These are phyloP conservation scores for Poecilobothrus nobilitatus DNA, from an alignment of 2,888 invertebrate species.

Conservation along the genomic window DNA sequence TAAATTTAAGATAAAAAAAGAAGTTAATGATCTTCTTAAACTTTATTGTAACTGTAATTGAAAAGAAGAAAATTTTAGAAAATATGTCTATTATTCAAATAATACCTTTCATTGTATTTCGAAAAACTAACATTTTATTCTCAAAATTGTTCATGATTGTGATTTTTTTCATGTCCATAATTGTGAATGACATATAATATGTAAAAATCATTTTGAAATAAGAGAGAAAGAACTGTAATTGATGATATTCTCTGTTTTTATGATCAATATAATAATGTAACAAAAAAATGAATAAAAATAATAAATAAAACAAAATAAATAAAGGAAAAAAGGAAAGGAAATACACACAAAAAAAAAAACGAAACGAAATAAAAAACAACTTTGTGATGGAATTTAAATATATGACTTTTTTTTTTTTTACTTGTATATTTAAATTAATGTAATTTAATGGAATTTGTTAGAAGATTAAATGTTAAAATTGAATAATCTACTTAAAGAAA, in stretches of 20 bases:
- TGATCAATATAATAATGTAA: slow-evolving; percentile 6
- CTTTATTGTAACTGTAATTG: too few relatives aligned
- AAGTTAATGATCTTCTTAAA: too few relatives aligned
- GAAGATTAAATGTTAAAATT: background rate
- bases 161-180: too few relatives aligned
- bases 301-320: background rate
- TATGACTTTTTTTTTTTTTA: background rate
- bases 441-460: background rate
- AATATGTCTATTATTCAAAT: too few relatives aligned
- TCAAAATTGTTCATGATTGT: too few relatives aligned
- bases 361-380: background rate
- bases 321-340: background rate
- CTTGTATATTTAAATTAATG: background rate
- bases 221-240: slow-evolving; percentile 2
- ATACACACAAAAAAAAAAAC: background rate
- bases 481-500: too few relatives aligned
- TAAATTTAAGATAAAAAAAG: too few relatives aligned
- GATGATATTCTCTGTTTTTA: background rate
- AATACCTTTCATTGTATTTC: too few relatives aligned
- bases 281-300: background rate
- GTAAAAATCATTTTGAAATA: background rate
- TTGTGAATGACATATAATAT: background rate
- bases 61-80: too few relatives aligned
- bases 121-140: too few relatives aligned
- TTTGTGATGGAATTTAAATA: slow-evolving; percentile 1